Base-by-base conservation (phyloP, 2,797 vertebrate species). In the Tapirus indicus region DNA sequence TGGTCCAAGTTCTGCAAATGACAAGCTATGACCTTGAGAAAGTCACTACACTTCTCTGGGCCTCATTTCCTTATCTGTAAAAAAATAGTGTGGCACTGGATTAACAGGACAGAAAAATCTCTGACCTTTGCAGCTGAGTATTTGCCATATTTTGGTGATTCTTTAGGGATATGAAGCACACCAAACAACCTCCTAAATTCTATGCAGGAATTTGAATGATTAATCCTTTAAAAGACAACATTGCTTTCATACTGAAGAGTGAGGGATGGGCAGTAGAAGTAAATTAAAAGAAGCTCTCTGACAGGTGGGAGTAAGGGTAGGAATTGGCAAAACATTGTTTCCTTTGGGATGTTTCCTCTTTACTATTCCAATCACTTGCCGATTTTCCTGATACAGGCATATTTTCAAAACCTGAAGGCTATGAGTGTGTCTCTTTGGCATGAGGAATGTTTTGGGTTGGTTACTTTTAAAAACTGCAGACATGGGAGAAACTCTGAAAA, bases 401-500 rank as follows among this genome's bases (percentile, higher is more conserved):
- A 88, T 80, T 97, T 95, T 87, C 62, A 90, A 97, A 95, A 74
- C 75, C 16, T 47, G 54, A 92, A 94, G 83, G 44, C 52, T 68
- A 89, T 77, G 38, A 38, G 38, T 38, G 38, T 38, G 38, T 38
- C 38, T 38, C 38, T 38, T 38, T 38, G 38, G 38, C 38, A 38
- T 38, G 38, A 38, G 38, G 38, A 38, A 38, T 38, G 4, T 38
- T 38, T 38, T 38, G 38, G 38, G 38, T 38, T 38, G 38, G 38
- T 38, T 38, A 38, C 38, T 38, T 38, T 38, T 38, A 38, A 38
- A 38, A 38, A 38, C 38, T 38, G 38, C 38, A 38, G 38, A 38
- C 38, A 38, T 38, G 38, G 38, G 38, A 38, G 38, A 38, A 38
- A 38, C 38, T 38, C 38, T 38, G 38, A 38, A 38, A 38, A 38